A percentile compares a stretch with the other conserved stretches of the same genome.
Conservation (phyloP, 2,888 invertebrate genomes). For the Corbicula japonica region DNA sequence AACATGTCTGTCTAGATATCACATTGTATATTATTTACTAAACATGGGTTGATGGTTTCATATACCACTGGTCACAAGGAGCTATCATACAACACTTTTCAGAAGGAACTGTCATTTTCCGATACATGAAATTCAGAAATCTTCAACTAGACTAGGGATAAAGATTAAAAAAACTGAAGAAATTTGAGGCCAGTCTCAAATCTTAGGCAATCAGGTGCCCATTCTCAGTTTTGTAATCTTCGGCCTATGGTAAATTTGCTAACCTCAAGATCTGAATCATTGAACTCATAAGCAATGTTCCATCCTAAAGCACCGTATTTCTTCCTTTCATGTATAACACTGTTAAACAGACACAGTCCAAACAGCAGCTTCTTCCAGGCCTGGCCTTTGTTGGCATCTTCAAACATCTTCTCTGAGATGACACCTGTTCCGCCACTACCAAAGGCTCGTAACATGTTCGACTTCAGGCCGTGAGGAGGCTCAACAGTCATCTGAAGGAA, state of each 20-base stretch:
- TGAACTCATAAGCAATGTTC: conserved; percentile 86
- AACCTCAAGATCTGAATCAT: conserved; percentile 86
- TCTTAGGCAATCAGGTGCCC: no score
- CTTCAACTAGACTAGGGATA: no score
- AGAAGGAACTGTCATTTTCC: no score
- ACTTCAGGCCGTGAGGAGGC: conserved; percentile 85
- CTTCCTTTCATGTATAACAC: conserved; percentile 86
- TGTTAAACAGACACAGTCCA: conserved; percentile 86
- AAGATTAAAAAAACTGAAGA: no score
- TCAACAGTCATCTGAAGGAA: conserved; percentile 85
- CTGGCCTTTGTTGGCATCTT: conserved; percentile 71
- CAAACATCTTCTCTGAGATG: conserved; percentile 82
- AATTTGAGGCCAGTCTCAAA: no score
- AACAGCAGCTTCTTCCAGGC: conserved; percentile 84
- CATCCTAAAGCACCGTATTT: conserved; percentile 86
- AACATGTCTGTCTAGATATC: no score
- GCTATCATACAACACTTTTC: no score
- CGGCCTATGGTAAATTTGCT: not conserved
- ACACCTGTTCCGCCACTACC: conserved; percentile 83
- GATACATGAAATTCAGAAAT: no score
- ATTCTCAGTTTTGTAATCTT: no score
- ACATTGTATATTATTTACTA: no score
- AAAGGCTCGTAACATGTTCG: conserved; percentile 84
- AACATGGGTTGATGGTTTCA: no score
- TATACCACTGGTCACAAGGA: no score